Base-by-base conservation (phyloP, 2,888 invertebrate species). In the Cecidostiba fungosa region DNA sequence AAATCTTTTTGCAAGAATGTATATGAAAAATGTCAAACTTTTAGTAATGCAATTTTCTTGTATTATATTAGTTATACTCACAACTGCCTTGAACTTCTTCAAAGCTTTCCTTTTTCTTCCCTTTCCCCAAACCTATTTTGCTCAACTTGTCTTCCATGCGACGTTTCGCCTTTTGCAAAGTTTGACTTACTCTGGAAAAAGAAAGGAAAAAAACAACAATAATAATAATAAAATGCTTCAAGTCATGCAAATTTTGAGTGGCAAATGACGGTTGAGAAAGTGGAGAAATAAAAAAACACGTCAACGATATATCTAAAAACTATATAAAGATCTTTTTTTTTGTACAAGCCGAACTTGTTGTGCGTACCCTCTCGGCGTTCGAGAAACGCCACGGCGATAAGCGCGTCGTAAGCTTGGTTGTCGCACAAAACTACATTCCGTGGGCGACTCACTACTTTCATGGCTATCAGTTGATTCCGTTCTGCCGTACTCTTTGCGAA, bases 121-220 rank as follows among this genome's bases (percentile, higher is more conserved):
- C 97, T 92, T 97, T 97, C 14, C 96, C 95, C 79, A 97, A 94
- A 12, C 97, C 97, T 89, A 97, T 96, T 93, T 97, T 96, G 91
- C 96, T 97, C 84, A 99, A 94, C 89, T 98, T 96, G 91, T 98
- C 97, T 94, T 99, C 98, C 90, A 99, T 97, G 89, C 98, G 94
- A 89, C 98, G 96, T 91, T 97, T 96, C 1, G 98, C 98, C 91
- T 97, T 97, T 92, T 96, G 96, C 50, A 97, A 94, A 66, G 96
- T 96, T 89, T 95, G 94, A 23, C 96, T 95, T 32, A 96, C 95
- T 85, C 95, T 95, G 87, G 8, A 54, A 6, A 87, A 88, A 29
- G 79, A 47, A 59, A 10, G 4, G n/a, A 10, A 14, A 84, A 26
- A 78, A 19, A 72, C 14, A 14, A 50, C 50, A 8, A 16, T 3